Base-by-base conservation (phyloP, 2,797 vertebrate species). In the Helarctos malayanus region DNA sequence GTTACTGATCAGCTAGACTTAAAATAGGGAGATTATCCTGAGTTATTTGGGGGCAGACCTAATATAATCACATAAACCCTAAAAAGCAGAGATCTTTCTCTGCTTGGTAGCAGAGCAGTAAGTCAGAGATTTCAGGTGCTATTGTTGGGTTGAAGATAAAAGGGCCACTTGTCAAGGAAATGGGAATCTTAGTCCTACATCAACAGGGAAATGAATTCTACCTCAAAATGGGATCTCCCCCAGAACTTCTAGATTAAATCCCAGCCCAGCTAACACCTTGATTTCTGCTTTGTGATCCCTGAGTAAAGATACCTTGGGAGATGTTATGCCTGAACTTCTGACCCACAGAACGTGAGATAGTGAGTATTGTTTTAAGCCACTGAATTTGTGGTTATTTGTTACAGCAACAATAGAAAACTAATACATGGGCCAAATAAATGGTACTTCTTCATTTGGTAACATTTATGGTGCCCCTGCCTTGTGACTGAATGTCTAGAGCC, bases 321-420 rank as follows among this genome's bases (percentile, higher is more conserved):
- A 86, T 13, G 1, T 2, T 76, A 12, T 92, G 52, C 47, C 47
- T 1, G 16, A 29, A 81, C 35, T 88, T 92, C 54, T 76, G 45
- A 96, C 56, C 27, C 52, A 95, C 2, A 81, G 35, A 81, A 78
- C 19, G 19, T 10, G 16, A 91, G 27, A 75, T 18, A 75, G 61
- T 76, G 41, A 88, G 3, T 85, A 12, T 54, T 80, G 10, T 87
- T 73, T 84, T 87, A 92, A 95, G 65, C 10, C 45, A 80, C 3
- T 27, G 29, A 35, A 6, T 88, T 94, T 61, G 47, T 92, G 45
- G 16, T 96, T 83, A 71, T 79, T 94, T 96, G 65, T 89, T 84
- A 81, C 57, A 54, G 52, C 27, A 91, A 38, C 52, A 76, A 91
- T 57, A 87, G 41, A 87, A 95, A 89, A 90, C 18, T 41, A 90